Evolutionary conservation across 2,888 invertebrate species (phyloP).

Genomic region (Noctua pronuba): DNA sequence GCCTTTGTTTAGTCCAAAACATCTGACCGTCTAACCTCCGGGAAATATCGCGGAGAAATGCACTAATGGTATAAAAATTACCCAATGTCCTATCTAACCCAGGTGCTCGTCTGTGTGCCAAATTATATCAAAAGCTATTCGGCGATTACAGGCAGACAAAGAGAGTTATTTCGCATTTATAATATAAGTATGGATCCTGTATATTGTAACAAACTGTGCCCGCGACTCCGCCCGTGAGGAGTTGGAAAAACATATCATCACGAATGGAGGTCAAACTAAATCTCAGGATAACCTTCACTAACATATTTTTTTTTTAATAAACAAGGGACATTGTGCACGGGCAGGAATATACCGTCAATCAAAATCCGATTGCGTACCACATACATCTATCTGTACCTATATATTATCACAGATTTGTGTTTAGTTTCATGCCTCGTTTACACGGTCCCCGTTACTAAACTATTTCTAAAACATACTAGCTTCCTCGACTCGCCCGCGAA

Average conservation of each 20-base stretch:
- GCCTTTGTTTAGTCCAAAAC: neutral
- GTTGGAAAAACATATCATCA: neutral
- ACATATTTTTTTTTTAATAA: neutral
- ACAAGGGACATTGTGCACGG: neutral
- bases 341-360: neutral
- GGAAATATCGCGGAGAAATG: neutral
- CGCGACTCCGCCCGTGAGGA: neutral
- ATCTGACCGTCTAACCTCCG: neutral
- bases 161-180: neutral
- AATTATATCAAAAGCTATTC: neutral
- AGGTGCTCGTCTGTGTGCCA: neutral
- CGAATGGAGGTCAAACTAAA: neutral
- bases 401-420: neutral
- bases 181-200: neutral
- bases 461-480: neutral
- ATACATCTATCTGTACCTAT: neutral
- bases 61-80: neutral
- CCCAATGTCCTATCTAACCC: neutral
- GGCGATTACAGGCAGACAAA: neutral
- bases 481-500: constrained; percentile 25
- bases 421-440: neutral
- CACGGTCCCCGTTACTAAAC: neutral
- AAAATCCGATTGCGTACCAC: neutral
- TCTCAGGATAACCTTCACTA: neutral
- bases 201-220: neutral